Evolutionary conservation across 1,140 invertebrate genomes (phyloP).

Genomic region (Trachymyrmex cornetzi): DNA sequence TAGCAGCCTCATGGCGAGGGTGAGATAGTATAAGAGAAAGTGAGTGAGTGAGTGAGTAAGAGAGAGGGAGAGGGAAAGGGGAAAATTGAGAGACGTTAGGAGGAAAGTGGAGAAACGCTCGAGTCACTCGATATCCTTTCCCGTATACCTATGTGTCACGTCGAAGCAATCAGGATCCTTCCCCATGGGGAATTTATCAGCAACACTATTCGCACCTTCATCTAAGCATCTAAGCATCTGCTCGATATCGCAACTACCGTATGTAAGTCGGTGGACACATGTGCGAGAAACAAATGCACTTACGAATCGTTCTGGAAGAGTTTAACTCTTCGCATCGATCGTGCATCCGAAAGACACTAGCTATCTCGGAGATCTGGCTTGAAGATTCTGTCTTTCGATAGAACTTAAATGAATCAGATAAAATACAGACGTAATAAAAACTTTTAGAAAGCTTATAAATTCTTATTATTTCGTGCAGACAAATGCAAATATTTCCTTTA

Average conservation of each 20-base stretch:
- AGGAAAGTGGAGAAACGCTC: constrained; percentile 46
- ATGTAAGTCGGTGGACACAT: neutral
- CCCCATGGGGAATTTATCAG: constrained; percentile 66
- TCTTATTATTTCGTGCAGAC: neutral
- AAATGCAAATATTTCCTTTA: constrained; percentile 10
- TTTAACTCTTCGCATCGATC: constrained; percentile 28
- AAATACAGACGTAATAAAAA: neutral
- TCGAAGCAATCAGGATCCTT: constrained; percentile 62
- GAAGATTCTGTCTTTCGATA: neutral
- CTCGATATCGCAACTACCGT: constrained; percentile 26
- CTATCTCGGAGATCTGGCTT: neutral
- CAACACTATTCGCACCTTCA: constrained; percentile 27
- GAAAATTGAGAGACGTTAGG: constrained; percentile 63
- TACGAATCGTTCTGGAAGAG: constrained; percentile 3
- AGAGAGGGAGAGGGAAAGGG: neutral
- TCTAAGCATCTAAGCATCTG: constrained; percentile 2
- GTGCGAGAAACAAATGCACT: constrained; percentile 22
- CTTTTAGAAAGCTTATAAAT: neutral
- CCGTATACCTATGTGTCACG: constrained; percentile 67
- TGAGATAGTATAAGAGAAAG: neutral
- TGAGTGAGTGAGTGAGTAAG: neutral
- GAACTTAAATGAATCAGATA: neutral
- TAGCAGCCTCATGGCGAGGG: constrained; percentile 7
- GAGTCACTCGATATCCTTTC: constrained; percentile 70
- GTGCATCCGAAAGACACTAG: neutral